Base-by-base conservation (phyloP, 2,797 vertebrate species). In the Coranthus polyacanthus region DNA sequence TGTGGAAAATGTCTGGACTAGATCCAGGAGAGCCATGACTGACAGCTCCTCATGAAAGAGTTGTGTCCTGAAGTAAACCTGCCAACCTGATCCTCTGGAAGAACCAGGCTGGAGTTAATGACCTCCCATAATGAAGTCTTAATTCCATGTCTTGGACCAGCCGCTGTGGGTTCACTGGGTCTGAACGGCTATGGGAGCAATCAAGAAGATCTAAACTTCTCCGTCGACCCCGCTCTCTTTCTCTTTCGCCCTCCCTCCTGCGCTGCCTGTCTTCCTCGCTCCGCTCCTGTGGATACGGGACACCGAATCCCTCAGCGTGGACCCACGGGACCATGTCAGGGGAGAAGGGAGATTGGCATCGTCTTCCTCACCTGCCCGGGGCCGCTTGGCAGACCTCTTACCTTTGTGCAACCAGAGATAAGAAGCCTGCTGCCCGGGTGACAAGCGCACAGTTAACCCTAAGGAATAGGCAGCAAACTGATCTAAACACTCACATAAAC, bases 271-370 rank as follows among this genome's bases (percentile, higher is more conserved):
- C 69, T 41, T 73, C 69, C 68, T 67, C 54, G 92, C 88, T 93
- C 67, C 88, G 92, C 92, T 93, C 85, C 86, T 38, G 73, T 93
- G 89, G 67, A 86, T 88, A 89, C 91, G 90, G 85, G 91, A 93
- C 88, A 92, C 84, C 67, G 54, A 92, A 92, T 93, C 89, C 88
- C 82, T 78, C 84, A 26, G 82, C 71, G 52, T 73, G 84, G 76
- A 85, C 88, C 85, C 86, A 75, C 21, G 72, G 86, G 86, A 91
- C 71, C 84, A 80, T 90, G 89, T 90, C 90, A 91, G 82, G 68
- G 83, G 90, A 90, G 87, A 89, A 58, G 76, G 88, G 64, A 78
- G 78, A 82, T 86, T 91, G 91, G 91, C 92, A 92, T 67, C 53
- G 52, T 34, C 52, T 78, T 77, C 76, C 76, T 90, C 88, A 88